A percentile compares a stretch with the other conserved stretches of the same genome.
Conservation (phyloP, 2,888 invertebrate species). For the Harpagoxenus sublaevis region DNA sequence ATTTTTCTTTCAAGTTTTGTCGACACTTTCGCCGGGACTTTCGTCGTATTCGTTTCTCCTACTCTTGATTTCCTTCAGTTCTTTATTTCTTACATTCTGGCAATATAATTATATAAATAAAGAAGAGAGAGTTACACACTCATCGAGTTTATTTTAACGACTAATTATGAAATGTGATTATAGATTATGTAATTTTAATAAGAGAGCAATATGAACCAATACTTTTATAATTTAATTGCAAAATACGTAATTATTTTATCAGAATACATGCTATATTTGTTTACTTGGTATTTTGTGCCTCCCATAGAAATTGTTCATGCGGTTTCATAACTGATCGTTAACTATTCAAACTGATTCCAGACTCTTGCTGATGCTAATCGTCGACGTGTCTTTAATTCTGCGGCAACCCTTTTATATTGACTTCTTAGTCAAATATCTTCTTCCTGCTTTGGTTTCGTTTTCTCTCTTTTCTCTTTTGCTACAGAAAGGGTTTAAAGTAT, state of each 20-base stretch:
- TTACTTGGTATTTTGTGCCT: neutral
- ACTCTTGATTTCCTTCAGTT: constrained; percentile 74
- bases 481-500: constrained; percentile 53
- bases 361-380: constrained; percentile 79
- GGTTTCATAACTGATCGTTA: constrained; percentile 16
- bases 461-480: constrained; percentile 43
- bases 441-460: constrained; percentile 35
- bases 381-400: constrained; percentile 82
- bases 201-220: neutral
- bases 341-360: constrained; percentile 40
- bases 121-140: neutral
- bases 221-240: neutral
- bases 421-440: constrained; percentile 81
- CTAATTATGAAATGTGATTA: neutral
- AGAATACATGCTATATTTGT: neutral
- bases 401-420: constrained; percentile 82
- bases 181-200: neutral
- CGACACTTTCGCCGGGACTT: constrained; percentile 40
- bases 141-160: neutral
- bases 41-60: constrained; percentile 57
- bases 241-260: neutral
- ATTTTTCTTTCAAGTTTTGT: constrained; percentile 55
- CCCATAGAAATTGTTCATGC: neutral
- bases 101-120: constrained; percentile 79
- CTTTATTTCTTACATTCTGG: constrained; percentile 79